Conservation (phyloP, 2,888 invertebrate genomes). For the Agonopterix arenella region DNA sequence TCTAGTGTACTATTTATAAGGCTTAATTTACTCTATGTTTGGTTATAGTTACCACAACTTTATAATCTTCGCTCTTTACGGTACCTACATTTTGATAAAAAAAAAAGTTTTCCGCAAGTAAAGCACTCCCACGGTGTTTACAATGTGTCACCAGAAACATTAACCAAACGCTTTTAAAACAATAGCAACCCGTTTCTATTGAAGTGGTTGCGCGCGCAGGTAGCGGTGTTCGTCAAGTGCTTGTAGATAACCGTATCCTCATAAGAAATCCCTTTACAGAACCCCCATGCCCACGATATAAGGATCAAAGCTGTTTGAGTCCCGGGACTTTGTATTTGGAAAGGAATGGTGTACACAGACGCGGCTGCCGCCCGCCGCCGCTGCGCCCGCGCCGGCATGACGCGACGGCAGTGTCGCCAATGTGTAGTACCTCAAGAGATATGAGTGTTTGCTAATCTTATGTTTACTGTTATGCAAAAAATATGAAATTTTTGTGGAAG, state of each 20-base stretch:
- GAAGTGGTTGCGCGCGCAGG: constrained; percentile 42
- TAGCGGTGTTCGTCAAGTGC: constrained; percentile 35
- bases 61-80: no score
- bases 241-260: not conserved
- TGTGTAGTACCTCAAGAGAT: constrained; percentile 2
- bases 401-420: constrained; percentile 33
- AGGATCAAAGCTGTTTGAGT: constrained; percentile 12
- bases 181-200: constrained; percentile 48
- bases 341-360: constrained; percentile 15
- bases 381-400: constrained; percentile 12
- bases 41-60: no score
- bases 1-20: no score
- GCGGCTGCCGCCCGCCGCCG: constrained; percentile 19
- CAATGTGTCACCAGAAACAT: constrained; percentile 12
- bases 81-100: no score
- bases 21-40: no score
- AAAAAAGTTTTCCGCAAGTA: no score
- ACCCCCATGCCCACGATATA: no score
- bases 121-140: not conserved
- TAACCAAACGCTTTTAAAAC: constrained; percentile 25
- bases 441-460: no score
- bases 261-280: no score
- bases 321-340: constrained; percentile 11
- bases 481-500: no score
- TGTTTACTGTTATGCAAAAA: no score